A percentile compares a stretch with the other conserved stretches of the same genome.
phyloP scores from a whole-genome alignment of 2,888 invertebrate genomes.

The Dryobota labecula region DNA sequence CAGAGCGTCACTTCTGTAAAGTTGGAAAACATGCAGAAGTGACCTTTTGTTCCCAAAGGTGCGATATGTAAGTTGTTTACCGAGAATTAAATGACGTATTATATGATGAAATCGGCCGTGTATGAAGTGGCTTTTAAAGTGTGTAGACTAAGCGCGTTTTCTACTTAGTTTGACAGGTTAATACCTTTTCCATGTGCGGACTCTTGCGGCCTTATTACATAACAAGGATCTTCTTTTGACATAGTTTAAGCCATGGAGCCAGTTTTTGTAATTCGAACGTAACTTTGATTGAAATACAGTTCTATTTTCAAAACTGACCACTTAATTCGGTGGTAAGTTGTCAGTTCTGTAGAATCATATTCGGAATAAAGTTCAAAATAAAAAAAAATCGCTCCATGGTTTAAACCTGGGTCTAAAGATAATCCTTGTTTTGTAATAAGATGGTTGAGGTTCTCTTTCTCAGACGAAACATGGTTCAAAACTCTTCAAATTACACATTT shows the following conservation, averaged over 20 bases:
- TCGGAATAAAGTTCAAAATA: background rate
- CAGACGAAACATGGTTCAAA: background rate
- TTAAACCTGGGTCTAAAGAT: background rate
- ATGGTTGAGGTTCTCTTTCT: background rate
- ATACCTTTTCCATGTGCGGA: background rate
- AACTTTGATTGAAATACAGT: background rate
- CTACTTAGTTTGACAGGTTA: background rate
- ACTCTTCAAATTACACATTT: background rate
- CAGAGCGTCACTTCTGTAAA: too few species aligned
- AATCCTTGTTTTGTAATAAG: background rate
- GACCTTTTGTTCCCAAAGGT: too few species aligned
- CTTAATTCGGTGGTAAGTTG: background rate
- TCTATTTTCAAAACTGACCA: background rate
- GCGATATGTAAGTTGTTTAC: background rate
- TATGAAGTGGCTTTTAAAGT: background rate
- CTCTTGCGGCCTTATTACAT: background rate
- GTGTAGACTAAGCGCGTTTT: background rate
- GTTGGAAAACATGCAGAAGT: too few species aligned
- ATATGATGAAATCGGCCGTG: background rate
- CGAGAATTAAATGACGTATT: background rate
- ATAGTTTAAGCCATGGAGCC: background rate
- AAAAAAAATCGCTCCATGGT: fast-evolving
- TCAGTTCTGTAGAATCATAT: too few species aligned
- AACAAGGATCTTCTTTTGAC: background rate
- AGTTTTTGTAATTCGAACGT: background rate